Evolutionary conservation across 2,113 vertebrate genomes (phyloP), one percentile per base, ranked within the genome.

Genomic region (Gambusia holbrooki): DNA sequence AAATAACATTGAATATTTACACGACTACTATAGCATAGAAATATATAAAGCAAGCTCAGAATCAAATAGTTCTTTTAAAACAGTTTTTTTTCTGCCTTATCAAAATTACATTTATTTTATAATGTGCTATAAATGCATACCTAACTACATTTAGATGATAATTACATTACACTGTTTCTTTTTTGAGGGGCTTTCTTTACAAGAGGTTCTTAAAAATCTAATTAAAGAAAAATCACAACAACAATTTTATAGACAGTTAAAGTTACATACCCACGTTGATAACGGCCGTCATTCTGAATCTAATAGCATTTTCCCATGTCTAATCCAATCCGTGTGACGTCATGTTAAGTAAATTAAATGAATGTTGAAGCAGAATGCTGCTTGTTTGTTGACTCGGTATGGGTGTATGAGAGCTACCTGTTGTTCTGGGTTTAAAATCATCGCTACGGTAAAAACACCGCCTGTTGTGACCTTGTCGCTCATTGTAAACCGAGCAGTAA

Each of bases 281-380:
- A 75, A 42, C 29, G 70, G 60, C 65, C 51, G 40, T 30, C 66
- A 19, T 25, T 64, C 84, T 83, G 73, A 88, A 90, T 89, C 73
- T 66, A 86, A 83, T 84, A 79, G 67, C 73, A 63, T 85, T 81
- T 84, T 51, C 65, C 76, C 71, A 45, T 51, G 17, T 81, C 61
- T 90, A 88, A 92, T 92, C 51, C 67, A 83, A 91, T 93, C 86
- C 84, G 72, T 80, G 79, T 88, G 88, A 89, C 83, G 82, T 90
- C 83, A 84, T 60, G 72, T 45, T 83, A 87, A 89, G 87, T 63
- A 19, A 89, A 90, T 92, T 82, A 33, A 73, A 78, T 15, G 0
- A 27, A 63, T 14, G 72, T 70, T 33, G 72, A 64, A 69, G 78
- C 54, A 74, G 85, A 75, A 35, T 54, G 74, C 74, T 81, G 80